These are phyloP conservation scores for Pangasius djambal DNA, from an alignment of 2,797 vertebrate genomes.

Conservation along the genomic window DNA sequence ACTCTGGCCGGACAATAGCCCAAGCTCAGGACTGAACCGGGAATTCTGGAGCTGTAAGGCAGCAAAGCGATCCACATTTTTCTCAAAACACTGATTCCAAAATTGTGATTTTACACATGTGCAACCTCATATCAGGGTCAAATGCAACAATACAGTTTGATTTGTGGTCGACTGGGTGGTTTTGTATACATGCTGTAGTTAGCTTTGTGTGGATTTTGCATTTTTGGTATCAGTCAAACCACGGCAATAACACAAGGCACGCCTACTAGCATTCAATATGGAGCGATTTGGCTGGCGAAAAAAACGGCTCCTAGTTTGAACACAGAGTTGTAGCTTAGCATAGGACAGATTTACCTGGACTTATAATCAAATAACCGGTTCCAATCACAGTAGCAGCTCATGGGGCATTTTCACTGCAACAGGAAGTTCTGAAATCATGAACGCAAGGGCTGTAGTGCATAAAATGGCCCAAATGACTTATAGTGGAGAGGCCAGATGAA, in stretches of 20 bases:
- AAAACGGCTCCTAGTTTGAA: background rate
- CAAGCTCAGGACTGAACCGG: background rate
- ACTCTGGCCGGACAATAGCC: background rate
- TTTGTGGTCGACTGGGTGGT: background rate
- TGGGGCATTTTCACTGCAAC: background rate
- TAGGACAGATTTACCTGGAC: background rate
- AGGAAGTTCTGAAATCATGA: background rate
- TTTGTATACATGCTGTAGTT: background rate
- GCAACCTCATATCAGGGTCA: background rate
- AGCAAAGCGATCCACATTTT: background rate
- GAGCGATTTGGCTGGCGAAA: background rate
- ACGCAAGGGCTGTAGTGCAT: background rate
- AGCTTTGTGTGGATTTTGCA: background rate
- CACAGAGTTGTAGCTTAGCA: background rate
- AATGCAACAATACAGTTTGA: background rate
- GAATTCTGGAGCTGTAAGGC: background rate
- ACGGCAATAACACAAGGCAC: background rate
- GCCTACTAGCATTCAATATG: background rate
- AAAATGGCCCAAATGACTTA: background rate
- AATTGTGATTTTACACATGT: background rate
- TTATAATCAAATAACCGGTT: background rate
- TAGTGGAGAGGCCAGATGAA: background rate
- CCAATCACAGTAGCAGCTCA: background rate
- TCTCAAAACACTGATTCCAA: background rate
- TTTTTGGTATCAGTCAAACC: background rate